phyloP scores from a whole-genome alignment of 2,888 invertebrate species.

The Eurytoma californica region DNA sequence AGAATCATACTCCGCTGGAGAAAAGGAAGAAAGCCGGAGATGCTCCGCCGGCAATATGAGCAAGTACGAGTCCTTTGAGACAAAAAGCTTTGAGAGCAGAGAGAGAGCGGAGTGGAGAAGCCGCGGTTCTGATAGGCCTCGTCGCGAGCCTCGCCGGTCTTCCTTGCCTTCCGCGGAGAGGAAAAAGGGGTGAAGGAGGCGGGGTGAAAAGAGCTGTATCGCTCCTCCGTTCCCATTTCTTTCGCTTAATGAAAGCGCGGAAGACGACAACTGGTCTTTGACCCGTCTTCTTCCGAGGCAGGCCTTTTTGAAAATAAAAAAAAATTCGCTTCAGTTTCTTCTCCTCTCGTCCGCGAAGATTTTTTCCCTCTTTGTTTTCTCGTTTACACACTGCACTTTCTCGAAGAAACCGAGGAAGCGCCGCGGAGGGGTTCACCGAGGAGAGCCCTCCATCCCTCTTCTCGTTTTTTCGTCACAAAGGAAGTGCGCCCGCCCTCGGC shows the following conservation, averaged over 20 bases:
- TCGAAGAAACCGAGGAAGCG: slow-evolving; percentile 57
- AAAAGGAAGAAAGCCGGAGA: too few species aligned
- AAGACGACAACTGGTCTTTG: slow-evolving; percentile 59
- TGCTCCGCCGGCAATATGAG: too few species aligned
- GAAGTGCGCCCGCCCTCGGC: slow-evolving; percentile 4
- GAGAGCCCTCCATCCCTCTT: slow-evolving; percentile 62
- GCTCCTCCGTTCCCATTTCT: neutral
- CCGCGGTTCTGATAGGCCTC: neutral
- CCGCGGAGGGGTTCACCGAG: slow-evolving; percentile 24
- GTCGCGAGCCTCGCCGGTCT: neutral
- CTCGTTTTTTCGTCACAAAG: slow-evolving; percentile 29
- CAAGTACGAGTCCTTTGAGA: slow-evolving; percentile 68
- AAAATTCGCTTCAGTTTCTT: neutral
- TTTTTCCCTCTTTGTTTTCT: slow-evolving; percentile 35
- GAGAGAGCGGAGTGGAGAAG: slow-evolving; percentile 45
- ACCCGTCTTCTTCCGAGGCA: slow-evolving; percentile 59
- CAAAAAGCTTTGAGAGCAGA: slow-evolving; percentile 67
- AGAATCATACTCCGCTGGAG: neutral
- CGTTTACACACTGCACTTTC: slow-evolving; percentile 52
- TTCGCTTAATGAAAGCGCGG: slow-evolving; percentile 23
- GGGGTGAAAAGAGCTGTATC: slow-evolving; percentile 36
- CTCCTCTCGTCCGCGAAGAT: slow-evolving; percentile 32
- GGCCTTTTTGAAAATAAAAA: neutral
- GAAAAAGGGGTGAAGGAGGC: slow-evolving; percentile 55
- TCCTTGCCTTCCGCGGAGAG: slow-evolving; percentile 23